Percentiles rank a stretch among this genome's conserved stretches.
Conservation (phyloP, 2,888 invertebrate genomes). For the Drosophila subquinaria region DNA sequence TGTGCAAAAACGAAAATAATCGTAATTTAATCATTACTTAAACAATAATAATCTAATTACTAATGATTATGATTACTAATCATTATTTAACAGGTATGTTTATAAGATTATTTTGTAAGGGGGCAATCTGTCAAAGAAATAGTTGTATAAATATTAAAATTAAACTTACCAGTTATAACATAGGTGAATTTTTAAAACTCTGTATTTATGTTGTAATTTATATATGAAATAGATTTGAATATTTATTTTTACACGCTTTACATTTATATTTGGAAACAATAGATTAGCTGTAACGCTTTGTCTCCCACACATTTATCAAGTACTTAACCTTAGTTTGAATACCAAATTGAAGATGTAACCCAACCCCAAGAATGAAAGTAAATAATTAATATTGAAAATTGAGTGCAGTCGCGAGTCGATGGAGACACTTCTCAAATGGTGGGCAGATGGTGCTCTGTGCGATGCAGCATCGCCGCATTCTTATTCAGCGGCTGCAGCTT, state of each 20-base stretch:
- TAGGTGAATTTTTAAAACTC: background rate
- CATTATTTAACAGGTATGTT: too few species aligned
- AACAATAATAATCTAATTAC: too few species aligned
- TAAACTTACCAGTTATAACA: background rate
- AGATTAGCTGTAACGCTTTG: constrained; percentile 22
- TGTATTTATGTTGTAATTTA: background rate
- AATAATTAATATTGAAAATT: constrained; percentile 19
- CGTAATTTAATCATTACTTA: too few species aligned
- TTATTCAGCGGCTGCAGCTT: constrained; percentile 84
- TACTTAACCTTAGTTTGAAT: constrained; percentile 24
- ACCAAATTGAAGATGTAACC: constrained; percentile 9
- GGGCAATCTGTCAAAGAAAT: too few species aligned
- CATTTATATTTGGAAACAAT: constrained; percentile 53
- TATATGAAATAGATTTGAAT: background rate
- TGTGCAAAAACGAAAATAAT: too few species aligned
- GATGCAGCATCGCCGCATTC: constrained; percentile 78
- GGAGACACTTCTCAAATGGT: constrained; percentile 80
- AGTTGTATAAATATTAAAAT: too few species aligned
- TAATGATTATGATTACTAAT: too few species aligned
- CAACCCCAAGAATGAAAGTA: constrained; percentile 16
- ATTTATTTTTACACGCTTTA: constrained; percentile 52
- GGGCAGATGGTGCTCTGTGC: constrained; percentile 85
- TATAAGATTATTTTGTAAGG: background rate
- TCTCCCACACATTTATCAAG: constrained; percentile 18
- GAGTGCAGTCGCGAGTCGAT: constrained; percentile 21